phyloP scores from a whole-genome alignment of 2,888 invertebrate species.

The Apeira syringaria region DNA sequence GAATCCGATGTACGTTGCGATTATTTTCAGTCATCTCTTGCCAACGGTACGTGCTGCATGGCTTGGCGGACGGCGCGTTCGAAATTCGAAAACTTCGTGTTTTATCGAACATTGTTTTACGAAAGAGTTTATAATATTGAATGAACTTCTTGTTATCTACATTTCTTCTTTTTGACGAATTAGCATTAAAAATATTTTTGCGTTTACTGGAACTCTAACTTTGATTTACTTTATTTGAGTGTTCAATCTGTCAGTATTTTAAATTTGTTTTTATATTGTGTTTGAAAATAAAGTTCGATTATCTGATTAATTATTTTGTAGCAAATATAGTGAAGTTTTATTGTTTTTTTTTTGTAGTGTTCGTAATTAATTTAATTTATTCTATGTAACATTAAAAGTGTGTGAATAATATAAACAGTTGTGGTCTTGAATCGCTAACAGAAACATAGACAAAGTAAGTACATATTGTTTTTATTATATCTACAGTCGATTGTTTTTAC shows the following conservation, averaged over 20 bases:
- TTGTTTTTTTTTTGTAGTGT: too few species aligned
- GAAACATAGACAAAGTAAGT: slow-evolving; percentile 16
- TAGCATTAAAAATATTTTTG: background rate
- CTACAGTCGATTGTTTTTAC: too few species aligned
- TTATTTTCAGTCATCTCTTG: slow-evolving; percentile 9
- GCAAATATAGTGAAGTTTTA: too few species aligned
- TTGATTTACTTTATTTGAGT: too few species aligned
- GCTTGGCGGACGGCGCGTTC: slow-evolving; percentile 2
- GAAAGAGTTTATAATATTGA: background rate
- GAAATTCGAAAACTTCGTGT: slow-evolving; percentile 9
- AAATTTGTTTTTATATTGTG: too few species aligned
- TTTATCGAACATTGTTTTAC: background rate
- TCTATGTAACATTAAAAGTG: background rate
- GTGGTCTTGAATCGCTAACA: slow-evolving; percentile 16
- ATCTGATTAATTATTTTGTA: too few species aligned
- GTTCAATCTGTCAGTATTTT: too few species aligned
- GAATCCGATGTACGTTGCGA: background rate
- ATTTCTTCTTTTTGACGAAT: too few species aligned
- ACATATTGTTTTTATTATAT: background rate
- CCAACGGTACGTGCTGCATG: slow-evolving; percentile 18
- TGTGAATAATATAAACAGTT: slow-evolving; percentile 5
- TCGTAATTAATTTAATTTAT: too few species aligned
- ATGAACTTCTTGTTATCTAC: too few species aligned
- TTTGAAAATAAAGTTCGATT: too few species aligned
- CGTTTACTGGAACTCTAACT: background rate